phyloP scores from a whole-genome alignment of 1,140 invertebrate genomes.

The Trichonephila clavipes region DNA sequence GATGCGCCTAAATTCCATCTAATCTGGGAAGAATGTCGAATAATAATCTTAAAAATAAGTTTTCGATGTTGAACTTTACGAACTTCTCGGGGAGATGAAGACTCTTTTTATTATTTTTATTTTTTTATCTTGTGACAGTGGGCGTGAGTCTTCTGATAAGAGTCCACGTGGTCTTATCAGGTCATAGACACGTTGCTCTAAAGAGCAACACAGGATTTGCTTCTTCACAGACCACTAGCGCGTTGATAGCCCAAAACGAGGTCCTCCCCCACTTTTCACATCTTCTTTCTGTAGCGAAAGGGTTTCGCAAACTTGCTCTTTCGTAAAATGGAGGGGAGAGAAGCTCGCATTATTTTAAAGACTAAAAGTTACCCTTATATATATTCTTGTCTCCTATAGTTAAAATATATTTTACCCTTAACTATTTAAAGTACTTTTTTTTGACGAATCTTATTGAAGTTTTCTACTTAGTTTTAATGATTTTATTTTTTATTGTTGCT shows the following conservation, averaged over 20 bases:
- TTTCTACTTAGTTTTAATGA: no score
- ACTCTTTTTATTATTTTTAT: not conserved
- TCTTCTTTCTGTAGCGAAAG: slow-evolving; percentile 29
- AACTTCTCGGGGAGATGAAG: slow-evolving; percentile 41
- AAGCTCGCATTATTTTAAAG: not conserved
- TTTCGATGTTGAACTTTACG: slow-evolving; percentile 46
- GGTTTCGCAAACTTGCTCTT: slow-evolving; percentile 37
- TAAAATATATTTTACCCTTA: not conserved
- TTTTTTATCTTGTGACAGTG: slow-evolving; percentile 62
- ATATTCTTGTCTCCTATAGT: not conserved
- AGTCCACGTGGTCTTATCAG: slow-evolving; percentile 72
- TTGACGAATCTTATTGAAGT: no score
- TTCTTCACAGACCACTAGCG: slow-evolving; percentile 66
- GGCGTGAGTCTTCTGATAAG: slow-evolving; percentile 67
- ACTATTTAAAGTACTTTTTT: no score
- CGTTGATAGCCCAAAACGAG: slow-evolving; percentile 71
- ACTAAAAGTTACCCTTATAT: not conserved
- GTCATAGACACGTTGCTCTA: slow-evolving; percentile 69
- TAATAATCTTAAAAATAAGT: slow-evolving; percentile 68
- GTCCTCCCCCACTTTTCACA: not conserved
- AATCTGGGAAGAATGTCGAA: slow-evolving; percentile 41
- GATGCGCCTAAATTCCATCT: slow-evolving; percentile 40
- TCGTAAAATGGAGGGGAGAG: not conserved
- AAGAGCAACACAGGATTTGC: slow-evolving; percentile 42
- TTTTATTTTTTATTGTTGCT: no score